Evolutionary conservation across 2,888 invertebrate species (phyloP).

Genomic region (Hemithea aestivaria): DNA sequence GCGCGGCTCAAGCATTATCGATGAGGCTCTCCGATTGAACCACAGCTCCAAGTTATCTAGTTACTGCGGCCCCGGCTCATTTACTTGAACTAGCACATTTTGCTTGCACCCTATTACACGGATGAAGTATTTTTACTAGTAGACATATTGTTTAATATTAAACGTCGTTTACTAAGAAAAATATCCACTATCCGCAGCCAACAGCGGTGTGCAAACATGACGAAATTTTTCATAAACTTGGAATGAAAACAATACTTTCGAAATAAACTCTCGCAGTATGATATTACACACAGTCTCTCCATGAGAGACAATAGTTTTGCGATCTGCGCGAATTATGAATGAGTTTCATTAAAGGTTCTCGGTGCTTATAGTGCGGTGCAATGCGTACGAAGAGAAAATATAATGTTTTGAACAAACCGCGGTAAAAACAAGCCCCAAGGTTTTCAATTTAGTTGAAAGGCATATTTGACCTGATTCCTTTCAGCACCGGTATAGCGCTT

Average conservation of each 20-base stretch:
- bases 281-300: slow-evolving; percentile 43
- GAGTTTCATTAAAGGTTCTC: slow-evolving; percentile 32
- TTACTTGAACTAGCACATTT: no score
- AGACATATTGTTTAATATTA: no score
- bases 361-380: slow-evolving; percentile 24
- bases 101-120: background rate
- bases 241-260: slow-evolving; percentile 45
- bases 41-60: slow-evolving; percentile 8
- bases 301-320: slow-evolving; percentile 38
- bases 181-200: slow-evolving; percentile 18
- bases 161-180: slow-evolving; percentile 23
- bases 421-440: slow-evolving; percentile 20
- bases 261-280: slow-evolving; percentile 41
- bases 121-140: slow-evolving; percentile 4
- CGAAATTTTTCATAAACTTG: slow-evolving; percentile 56
- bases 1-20: slow-evolving; percentile 13
- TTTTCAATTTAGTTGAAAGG: slow-evolving; percentile 52
- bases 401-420: slow-evolving; percentile 5
- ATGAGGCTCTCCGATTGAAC: slow-evolving; percentile 8
- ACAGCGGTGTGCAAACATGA: slow-evolving; percentile 41
- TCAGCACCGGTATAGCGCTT: slow-evolving; percentile 23
- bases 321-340: slow-evolving; percentile 28
- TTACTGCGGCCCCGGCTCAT: background rate
- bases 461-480: slow-evolving; percentile 48
- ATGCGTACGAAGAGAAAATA: slow-evolving; percentile 1